Evolutionary conservation across 2,797 vertebrate species (phyloP).

Genomic region (Microchirus variegatus): DNA sequence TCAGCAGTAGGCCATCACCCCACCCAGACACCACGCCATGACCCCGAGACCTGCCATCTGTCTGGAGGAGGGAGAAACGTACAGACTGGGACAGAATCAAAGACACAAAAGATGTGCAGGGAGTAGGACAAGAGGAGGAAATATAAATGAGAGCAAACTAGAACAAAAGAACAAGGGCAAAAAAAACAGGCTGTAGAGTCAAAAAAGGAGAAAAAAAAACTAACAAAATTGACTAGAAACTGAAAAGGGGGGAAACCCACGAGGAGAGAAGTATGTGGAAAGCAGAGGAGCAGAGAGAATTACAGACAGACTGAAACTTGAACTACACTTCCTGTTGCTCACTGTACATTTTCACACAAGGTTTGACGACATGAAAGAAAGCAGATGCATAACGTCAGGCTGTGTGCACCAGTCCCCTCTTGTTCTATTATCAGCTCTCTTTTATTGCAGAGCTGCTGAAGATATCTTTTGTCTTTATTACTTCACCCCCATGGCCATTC

Average conservation of each 20-base stretch:
- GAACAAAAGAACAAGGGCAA: conserved; percentile 35
- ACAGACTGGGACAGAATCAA: background rate
- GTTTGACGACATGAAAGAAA: conserved; percentile 45
- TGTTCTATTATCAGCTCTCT: conserved; percentile 29
- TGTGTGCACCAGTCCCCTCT: background rate
- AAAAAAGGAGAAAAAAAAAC: background rate
- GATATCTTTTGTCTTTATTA: conserved; percentile 51
- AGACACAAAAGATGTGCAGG: conserved; percentile 7
- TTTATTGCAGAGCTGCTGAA: conserved; percentile 27
- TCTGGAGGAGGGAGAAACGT: conserved; percentile 26
- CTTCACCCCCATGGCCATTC: conserved; percentile 41
- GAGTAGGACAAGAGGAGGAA: conserved; percentile 4
- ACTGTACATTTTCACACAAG: conserved; percentile 14
- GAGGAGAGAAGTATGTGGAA: conserved; percentile 9
- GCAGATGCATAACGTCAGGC: conserved; percentile 18
- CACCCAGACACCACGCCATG: conserved; percentile 46
- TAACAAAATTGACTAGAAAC: conserved; percentile 41
- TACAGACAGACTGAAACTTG: background rate
- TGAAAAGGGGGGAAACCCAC: conserved; percentile 21
- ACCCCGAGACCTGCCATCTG: conserved; percentile 64
- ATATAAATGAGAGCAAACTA: conserved; percentile 19
- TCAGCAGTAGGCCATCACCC: conserved; percentile 35
- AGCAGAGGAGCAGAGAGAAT: background rate
- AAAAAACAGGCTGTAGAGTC: conserved; percentile 7
- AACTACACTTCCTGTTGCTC: conserved; percentile 15